Conservation (phyloP, 2,113 vertebrate species). For the Alectura lathami region DNA sequence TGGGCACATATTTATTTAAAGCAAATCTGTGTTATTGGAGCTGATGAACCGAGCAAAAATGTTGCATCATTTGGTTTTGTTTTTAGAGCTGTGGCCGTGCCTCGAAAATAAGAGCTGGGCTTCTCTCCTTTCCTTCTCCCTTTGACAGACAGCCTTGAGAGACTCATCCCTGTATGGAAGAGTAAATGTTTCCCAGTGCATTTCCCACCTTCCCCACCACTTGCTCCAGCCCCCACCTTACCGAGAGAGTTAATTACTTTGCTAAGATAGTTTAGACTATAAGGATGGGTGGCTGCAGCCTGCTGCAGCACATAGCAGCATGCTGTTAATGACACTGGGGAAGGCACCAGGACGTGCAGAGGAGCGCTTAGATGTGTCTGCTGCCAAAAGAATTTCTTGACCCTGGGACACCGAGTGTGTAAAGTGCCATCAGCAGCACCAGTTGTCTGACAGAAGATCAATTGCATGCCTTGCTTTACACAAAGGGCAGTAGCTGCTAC, state of each 20-base stretch:
- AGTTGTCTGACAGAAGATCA: conserved; percentile 26
- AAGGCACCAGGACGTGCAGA: neutral
- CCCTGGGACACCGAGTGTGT: neutral
- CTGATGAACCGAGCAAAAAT: neutral
- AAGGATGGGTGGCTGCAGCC: neutral
- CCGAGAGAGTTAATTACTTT: rapidly evolving
- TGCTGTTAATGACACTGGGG: neutral
- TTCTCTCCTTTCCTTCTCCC: neutral
- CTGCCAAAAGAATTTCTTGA: neutral
- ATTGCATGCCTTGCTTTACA: neutral
- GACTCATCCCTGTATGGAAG: neutral
- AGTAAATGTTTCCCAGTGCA: neutral
- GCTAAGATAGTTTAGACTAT: neutral
- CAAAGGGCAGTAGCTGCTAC: conserved; percentile 1
- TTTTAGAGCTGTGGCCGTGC: neutral
- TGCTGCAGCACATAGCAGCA: neutral
- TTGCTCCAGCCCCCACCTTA: neutral
- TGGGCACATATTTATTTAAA: neutral
- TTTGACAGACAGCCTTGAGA: neutral
- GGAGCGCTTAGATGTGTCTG: neutral
- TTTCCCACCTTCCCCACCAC: neutral
- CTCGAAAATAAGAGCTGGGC: neutral
- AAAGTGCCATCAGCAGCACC: conserved; percentile 4
- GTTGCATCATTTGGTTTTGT: neutral
- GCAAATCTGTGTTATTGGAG: neutral